Evolutionary conservation across 2,888 invertebrate genomes (phyloP), one percentile per base, ranked within the genome.

Genomic region (Lordiphosa fenestrarum): DNA sequence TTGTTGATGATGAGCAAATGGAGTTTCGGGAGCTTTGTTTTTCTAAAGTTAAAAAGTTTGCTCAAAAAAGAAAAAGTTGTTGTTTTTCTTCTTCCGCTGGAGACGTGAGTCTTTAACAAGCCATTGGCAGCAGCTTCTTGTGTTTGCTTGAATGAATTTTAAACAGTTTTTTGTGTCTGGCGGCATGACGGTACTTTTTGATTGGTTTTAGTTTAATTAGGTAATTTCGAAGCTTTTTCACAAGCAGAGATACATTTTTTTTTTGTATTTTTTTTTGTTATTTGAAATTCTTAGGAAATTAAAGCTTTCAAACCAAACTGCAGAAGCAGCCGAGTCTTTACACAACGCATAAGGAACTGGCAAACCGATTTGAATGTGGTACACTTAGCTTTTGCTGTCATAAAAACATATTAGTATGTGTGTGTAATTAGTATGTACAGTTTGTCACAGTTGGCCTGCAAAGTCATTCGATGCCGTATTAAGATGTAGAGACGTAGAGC

Each of bases 261-360:
- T 6, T 21, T 15, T 33, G 15, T 25, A 4, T 21, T 40, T 40
- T n/a, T 10, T 21, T n/a, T 36, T 36, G 12, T 10, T 23, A 15
- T 40, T 33, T 12, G 15, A 9, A 30, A 33, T 42, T 39, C 49
- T 44, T 40, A 50, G 51, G 30, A 61, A 64, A 69, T 60, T 60
- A 60, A 69, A 69, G 72, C 66, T 53, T 55, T 56, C 15, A 46
- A 50, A 49, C 56, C 52, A 39, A 53, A 49, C 49, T 35, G 41
- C 51, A 9, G 46, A 30, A 41, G 30, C 41, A 39, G 48, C 46
- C 33, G 52, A 65, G 57, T 63, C 66, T 65, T 63, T 63, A 63
- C 65, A 59, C 56, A 68, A 61, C 49, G 70, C 56, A 69, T 67
- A 63, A 81, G 77, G 82, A 81, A 81, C 75, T 73, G 69, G 60